These are phyloP conservation scores for Ecdyonurus torrentis DNA, from an alignment of 2,888 invertebrate species.

Conservation along the genomic window DNA sequence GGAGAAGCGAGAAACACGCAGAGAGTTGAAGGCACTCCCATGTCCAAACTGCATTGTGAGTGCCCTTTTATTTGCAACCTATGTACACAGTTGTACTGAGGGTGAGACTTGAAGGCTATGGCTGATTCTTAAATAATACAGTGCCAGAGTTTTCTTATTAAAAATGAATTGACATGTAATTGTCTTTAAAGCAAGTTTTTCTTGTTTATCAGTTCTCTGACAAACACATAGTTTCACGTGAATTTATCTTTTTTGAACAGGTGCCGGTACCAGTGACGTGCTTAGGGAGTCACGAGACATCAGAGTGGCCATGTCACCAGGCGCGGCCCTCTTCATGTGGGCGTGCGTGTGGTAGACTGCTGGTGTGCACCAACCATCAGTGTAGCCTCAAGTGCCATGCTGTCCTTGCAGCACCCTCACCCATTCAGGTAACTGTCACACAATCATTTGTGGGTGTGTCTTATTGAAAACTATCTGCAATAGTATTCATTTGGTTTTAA, in stretches of 20 bases:
- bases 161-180: not conserved
- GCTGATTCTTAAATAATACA: not conserved
- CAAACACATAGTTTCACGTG: too few species aligned
- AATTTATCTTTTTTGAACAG: too few species aligned
- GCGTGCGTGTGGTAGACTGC: constrained; percentile 48
- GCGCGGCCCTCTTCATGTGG: constrained; percentile 62
- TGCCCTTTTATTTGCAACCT: not conserved
- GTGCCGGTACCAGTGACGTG: constrained; percentile 52
- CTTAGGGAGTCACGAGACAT: constrained; percentile 52
- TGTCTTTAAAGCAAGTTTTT: not conserved
- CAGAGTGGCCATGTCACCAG: constrained; percentile 48
- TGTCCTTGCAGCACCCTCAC: constrained; percentile 12
- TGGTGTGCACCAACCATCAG: constrained; percentile 63
- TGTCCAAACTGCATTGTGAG: constrained; percentile 28
- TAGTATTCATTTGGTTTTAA: too few species aligned
- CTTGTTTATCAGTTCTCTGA: not conserved
- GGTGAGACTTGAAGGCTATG: not conserved
- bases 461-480: too few species aligned
- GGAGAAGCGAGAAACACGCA: constrained; percentile 22
- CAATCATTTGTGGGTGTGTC: too few species aligned
- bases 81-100: not conserved
- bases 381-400: constrained; percentile 57
- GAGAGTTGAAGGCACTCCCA: constrained; percentile 23
- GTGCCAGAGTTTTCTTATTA: not conserved
- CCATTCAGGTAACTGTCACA: too few species aligned